phyloP scores from a whole-genome alignment of 2,797 vertebrate species.

The Cetoscarus ocellatus region DNA sequence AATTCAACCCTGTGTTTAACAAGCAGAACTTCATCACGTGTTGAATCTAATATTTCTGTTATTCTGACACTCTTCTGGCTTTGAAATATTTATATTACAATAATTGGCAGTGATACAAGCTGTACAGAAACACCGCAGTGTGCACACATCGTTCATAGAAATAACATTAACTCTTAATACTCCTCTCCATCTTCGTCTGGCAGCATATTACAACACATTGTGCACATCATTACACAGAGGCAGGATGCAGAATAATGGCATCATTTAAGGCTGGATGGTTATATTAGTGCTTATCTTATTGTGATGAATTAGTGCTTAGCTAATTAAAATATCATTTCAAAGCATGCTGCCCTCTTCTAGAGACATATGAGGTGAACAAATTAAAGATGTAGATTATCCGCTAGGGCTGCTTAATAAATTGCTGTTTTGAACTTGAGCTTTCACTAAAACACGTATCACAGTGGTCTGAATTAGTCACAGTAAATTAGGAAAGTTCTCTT shows the following conservation, averaged over 20 bases:
- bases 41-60: not conserved
- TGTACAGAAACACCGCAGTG: not conserved
- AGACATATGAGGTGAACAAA: not conserved
- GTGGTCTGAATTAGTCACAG: too few species aligned
- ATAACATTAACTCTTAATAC: slow-evolving; percentile 1
- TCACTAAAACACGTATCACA: too few species aligned
- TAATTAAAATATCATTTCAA: slow-evolving; percentile 13
- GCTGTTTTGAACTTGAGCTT: too few species aligned
- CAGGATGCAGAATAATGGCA: slow-evolving; percentile 28
- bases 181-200: slow-evolving; percentile 18
- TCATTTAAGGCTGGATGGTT: slow-evolving; percentile 24
- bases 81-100: not conserved
- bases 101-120: slow-evolving; percentile 2
- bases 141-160: slow-evolving; percentile 3
- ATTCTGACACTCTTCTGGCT: not conserved
- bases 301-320: slow-evolving; percentile 14
- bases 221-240: slow-evolving; percentile 32
- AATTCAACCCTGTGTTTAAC: not conserved
- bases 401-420: not conserved
- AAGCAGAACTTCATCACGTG: not conserved
- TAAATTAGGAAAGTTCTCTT: too few species aligned
- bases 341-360: not conserved
- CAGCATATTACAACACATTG: slow-evolving; percentile 1
- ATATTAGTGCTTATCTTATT: slow-evolving; percentile 28
- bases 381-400: not conserved